These are phyloP conservation scores for Romanomermis culicivorax DNA, from an alignment of 2,888 invertebrate species.

Conservation along the genomic window DNA sequence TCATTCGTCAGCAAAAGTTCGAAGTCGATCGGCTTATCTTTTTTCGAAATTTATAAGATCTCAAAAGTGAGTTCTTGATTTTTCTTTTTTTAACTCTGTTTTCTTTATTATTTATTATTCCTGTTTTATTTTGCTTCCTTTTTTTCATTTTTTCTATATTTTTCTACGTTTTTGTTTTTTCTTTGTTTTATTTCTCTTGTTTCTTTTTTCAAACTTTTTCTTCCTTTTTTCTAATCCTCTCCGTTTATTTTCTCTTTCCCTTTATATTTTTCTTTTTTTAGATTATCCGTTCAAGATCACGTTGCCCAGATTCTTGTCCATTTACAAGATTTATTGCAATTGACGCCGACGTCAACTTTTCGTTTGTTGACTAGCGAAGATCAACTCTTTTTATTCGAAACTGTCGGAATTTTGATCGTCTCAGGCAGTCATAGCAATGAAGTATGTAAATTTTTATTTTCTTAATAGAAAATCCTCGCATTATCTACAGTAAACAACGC, in stretches of 20 bases:
- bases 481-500: too few relatives aligned
- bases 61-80: constrained; percentile 34
- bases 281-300: constrained; percentile 31
- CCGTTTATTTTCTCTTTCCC: constrained; percentile 2
- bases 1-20: constrained; percentile 33
- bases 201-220: constrained; percentile 9
- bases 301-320: constrained; percentile 35
- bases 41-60: constrained; percentile 39
- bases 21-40: constrained; percentile 37
- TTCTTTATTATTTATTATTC: too few relatives aligned
- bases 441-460: too few relatives aligned
- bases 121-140: too few relatives aligned
- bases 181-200: constrained; percentile 16
- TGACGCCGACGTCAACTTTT: constrained; percentile 29
- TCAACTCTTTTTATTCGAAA: constrained; percentile 39
- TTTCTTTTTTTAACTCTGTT: too few relatives aligned
- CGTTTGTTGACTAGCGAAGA: constrained; percentile 35
- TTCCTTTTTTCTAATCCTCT: constrained; percentile 3
- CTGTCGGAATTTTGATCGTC: constrained; percentile 37
- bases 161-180: too few relatives aligned
- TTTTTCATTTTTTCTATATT: too few relatives aligned
- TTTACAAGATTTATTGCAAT: constrained; percentile 35
- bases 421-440: constrained; percentile 33
- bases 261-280: constrained; percentile 16
- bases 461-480: too few relatives aligned